Conservation (phyloP, 2,888 invertebrate genomes). For the Blastobasis adustella region DNA sequence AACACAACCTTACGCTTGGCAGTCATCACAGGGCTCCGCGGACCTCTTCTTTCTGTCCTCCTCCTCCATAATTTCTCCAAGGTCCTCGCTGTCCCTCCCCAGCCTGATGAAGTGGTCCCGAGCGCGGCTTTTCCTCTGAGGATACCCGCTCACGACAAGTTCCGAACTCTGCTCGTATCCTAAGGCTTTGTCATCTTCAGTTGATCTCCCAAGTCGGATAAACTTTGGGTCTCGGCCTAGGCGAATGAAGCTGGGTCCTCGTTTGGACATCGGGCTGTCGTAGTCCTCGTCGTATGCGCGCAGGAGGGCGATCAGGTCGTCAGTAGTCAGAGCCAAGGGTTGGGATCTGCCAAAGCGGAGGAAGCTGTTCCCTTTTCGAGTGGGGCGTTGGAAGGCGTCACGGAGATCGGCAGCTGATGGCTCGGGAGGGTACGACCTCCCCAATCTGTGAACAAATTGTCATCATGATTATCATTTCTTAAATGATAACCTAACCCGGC, state of each 20-base stretch:
- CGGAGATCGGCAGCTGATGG: conserved; percentile 56
- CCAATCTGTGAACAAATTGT: conserved; percentile 38
- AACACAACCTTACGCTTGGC: conserved; percentile 42
- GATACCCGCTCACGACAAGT: conserved; percentile 37
- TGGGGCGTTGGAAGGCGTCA: conserved; percentile 44
- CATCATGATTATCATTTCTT: not conserved
- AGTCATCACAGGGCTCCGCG: conserved; percentile 36
- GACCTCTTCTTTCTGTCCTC: conserved; percentile 52
- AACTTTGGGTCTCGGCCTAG: conserved; percentile 64
- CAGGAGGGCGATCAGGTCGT: conserved; percentile 53
- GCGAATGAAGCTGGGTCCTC: conserved; percentile 51
- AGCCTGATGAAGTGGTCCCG: conserved; percentile 62
- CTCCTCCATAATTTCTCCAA: conserved; percentile 38
- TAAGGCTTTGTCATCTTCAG: conserved; percentile 35
- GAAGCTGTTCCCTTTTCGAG: conserved; percentile 53
- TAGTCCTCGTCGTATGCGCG: conserved; percentile 55
- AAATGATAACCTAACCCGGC: not conserved
- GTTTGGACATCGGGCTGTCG: conserved; percentile 40
- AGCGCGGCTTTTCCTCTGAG: conserved; percentile 57
- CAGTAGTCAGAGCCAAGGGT: conserved; percentile 45
- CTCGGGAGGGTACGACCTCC: conserved; percentile 57
- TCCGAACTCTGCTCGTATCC: conserved; percentile 39
- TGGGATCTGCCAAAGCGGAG: conserved; percentile 61
- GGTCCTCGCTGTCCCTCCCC: conserved; percentile 56
- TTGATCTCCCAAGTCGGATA: conserved; percentile 62